Evolutionary conservation across 2,797 vertebrate species (phyloP).

Genomic region (Enoplosus armatus): DNA sequence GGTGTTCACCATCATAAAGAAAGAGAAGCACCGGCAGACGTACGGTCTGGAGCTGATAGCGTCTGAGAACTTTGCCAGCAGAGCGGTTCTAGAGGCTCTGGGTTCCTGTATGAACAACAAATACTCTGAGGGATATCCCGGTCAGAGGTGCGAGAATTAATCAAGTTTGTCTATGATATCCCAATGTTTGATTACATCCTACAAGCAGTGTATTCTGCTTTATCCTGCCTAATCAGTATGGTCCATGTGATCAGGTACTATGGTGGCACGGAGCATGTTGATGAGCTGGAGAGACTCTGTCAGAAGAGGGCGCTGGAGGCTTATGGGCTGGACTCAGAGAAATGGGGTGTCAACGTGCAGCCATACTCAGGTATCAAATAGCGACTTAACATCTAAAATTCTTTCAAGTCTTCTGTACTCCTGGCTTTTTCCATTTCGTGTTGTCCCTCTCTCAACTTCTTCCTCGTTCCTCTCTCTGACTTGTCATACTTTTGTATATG

Average conservation of each 20-base stretch:
- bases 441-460: not conserved
- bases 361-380: conserved; percentile 92
- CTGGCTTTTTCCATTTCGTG: not conserved
- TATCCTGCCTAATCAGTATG: not conserved
- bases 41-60: conserved; percentile 95
- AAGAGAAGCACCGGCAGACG: conserved; percentile 93
- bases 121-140: conserved; percentile 98
- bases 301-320: conserved; percentile 93
- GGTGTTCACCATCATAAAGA: conserved; percentile 94
- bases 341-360: conserved; percentile 97
- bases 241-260: conserved; percentile 88
- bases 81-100: conserved; percentile 94
- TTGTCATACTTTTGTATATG: not conserved
- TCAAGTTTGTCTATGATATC: not conserved
- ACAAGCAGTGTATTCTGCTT: not conserved
- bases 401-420: not conserved
- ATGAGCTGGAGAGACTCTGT: conserved; percentile 94
- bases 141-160: conserved; percentile 88
- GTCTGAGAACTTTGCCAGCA: conserved; percentile 96
- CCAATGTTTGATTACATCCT: not conserved
- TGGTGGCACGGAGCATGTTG: conserved; percentile 93
- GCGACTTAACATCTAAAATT: not conserved
- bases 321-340: conserved; percentile 88
- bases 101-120: conserved; percentile 99
- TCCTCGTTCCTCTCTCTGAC: not conserved